Evolutionary conservation across 2,797 vertebrate species (phyloP).

Genomic region (Sciaenops ocellatus): DNA sequence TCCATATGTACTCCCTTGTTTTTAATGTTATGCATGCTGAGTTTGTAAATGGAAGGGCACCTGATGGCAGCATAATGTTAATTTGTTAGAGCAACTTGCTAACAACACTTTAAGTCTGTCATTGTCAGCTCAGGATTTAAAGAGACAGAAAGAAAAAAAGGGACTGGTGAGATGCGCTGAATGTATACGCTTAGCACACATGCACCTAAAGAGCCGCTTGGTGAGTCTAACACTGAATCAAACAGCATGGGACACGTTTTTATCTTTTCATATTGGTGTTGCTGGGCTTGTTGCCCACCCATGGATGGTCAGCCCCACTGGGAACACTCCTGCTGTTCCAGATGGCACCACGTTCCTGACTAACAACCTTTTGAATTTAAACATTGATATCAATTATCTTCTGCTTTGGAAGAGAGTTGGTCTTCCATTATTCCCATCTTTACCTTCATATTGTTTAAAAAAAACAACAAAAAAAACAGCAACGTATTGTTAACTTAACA

Average conservation of each 20-base stretch:
- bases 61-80: constrained; percentile 29
- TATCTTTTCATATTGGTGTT: constrained; percentile 64
- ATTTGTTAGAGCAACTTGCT: constrained; percentile 21
- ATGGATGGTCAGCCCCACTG: constrained; percentile 42
- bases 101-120: background rate
- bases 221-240: constrained; percentile 41
- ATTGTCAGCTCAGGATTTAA: constrained; percentile 17
- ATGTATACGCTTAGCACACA: constrained; percentile 4
- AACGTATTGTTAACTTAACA: constrained; percentile 16
- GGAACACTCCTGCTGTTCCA: constrained; percentile 56
- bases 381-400: constrained; percentile 33
- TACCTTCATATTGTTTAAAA: background rate
- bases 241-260: constrained; percentile 59
- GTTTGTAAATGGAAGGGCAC: constrained; percentile 33
- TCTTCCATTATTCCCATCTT: constrained; percentile 14
- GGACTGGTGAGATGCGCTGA: constrained; percentile 14
- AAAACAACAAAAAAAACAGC: constrained; percentile 24
- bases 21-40: background rate
- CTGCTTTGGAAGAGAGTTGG: constrained; percentile 25
- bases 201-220: constrained; percentile 22
- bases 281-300: constrained; percentile 56
- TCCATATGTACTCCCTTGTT: constrained; percentile 2
- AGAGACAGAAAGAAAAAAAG: constrained; percentile 29
- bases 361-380: constrained; percentile 50
- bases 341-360: constrained; percentile 57